Percentiles rank a stretch among this genome's conserved stretches.
Conservation (phyloP, 2,113 vertebrate genomes). For the Shinisaurus crocodilurus region DNA sequence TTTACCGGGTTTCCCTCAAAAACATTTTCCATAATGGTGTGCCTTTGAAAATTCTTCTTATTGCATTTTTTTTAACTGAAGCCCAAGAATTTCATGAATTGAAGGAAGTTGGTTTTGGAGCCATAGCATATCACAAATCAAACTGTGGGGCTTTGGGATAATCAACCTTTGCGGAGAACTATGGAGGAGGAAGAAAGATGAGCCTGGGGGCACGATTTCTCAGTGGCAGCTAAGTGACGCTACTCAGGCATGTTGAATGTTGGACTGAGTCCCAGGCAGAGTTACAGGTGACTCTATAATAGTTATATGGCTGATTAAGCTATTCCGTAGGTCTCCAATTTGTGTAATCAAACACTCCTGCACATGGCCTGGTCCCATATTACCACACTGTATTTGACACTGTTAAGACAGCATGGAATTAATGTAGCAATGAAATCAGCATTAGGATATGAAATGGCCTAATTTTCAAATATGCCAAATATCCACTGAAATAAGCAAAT, state of each 20-base stretch:
- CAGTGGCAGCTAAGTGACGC: not conserved
- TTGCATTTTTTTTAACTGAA: constrained; percentile 16
- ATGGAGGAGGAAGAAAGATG: not conserved
- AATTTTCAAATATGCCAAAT: constrained; percentile 11
- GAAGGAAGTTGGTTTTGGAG: not conserved
- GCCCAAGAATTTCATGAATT: not conserved
- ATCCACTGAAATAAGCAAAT: not conserved
- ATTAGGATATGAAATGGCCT: not conserved
- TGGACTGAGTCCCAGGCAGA: not conserved
- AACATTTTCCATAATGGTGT: not conserved
- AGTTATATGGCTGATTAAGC: not conserved
- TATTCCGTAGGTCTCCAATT: not conserved
- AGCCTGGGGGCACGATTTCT: not conserved
- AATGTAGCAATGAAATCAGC: not conserved
- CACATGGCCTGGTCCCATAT: not conserved
- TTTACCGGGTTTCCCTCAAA: not conserved
- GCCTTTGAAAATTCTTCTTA: constrained; percentile 17
- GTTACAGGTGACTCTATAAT: not conserved
- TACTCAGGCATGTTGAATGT: not conserved
- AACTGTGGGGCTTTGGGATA: not conserved
- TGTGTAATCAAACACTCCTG: not conserved
- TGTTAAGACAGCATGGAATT: not conserved
- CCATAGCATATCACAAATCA: not conserved
- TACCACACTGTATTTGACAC: not conserved
- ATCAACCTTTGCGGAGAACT: not conserved